These are phyloP conservation scores for Gerris lacustris DNA, from an alignment of 2,888 invertebrate genomes.

Conservation along the genomic window DNA sequence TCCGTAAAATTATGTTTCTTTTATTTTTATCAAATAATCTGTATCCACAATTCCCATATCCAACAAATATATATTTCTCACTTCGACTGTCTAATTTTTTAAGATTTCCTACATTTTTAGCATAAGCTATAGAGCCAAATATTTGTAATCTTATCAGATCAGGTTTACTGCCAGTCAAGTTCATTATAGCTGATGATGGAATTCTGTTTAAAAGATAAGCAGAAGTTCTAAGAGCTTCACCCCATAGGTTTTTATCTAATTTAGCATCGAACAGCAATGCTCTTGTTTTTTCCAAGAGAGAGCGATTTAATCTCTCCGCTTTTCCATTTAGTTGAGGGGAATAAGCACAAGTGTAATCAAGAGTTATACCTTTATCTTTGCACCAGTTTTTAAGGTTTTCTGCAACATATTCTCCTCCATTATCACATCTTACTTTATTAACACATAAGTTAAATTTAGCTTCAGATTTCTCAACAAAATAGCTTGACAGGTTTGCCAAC, in stretches of 20 bases:
- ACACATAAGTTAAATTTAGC: too few relatives aligned
- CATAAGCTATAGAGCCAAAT: conserved; percentile 32
- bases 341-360: not conserved
- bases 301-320: not conserved
- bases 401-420: conserved; percentile 24
- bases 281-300: not conserved
- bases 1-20: conserved; percentile 22
- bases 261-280: not conserved
- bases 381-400: conserved; percentile 12
- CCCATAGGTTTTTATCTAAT: not conserved
- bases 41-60: conserved; percentile 28
- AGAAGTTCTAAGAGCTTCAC: not conserved
- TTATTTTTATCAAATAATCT: conserved; percentile 26
- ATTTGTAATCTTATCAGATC: conserved; percentile 30
- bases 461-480: too few relatives aligned
- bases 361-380: not conserved
- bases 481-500: too few relatives aligned
- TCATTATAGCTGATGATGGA: conserved; percentile 30
- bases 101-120: conserved; percentile 27
- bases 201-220: not conserved
- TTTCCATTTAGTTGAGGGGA: not conserved
- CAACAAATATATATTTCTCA: conserved; percentile 29
- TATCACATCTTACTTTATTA: conserved; percentile 21
- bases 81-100: conserved; percentile 31
- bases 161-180: conserved; percentile 30